phyloP scores from a whole-genome alignment of 1,140 invertebrate genomes.

The Elysia chlorotica region DNA sequence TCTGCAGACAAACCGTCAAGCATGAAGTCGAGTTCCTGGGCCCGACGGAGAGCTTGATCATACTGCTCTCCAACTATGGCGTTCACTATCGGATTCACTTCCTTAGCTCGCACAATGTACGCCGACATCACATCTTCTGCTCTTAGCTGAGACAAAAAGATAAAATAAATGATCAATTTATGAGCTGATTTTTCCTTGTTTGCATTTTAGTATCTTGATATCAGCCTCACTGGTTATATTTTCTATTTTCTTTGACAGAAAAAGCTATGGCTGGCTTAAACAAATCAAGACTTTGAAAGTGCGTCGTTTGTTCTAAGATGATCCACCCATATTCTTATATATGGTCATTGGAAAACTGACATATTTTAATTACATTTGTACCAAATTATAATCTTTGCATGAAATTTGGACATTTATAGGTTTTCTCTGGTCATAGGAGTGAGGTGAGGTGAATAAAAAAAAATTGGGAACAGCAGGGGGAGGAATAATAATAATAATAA shows the following conservation, averaged over 20 bases:
- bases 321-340: no score
- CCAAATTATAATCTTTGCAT: no score
- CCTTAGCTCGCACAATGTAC: constrained; percentile 47
- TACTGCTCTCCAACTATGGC: constrained; percentile 49
- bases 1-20: constrained; percentile 37
- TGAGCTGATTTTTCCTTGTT: no score
- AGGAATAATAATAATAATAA: no score
- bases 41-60: constrained; percentile 49
- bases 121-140: constrained; percentile 51
- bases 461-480: no score
- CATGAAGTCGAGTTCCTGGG: constrained; percentile 45
- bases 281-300: neutral
- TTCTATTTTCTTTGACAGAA: neutral
- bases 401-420: no score
- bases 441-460: no score
- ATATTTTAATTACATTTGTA: no score
- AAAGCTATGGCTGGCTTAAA: neutral
- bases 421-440: no score
- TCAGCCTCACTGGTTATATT: neutral
- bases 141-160: constrained; percentile 35
- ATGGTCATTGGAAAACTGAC: no score
- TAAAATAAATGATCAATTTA: neutral
- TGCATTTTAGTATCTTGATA: no score
- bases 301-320: neutral
- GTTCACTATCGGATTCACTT: constrained; percentile 53